A percentile compares a stretch with the other conserved stretches of the same genome.
Evolutionary conservation across 1,140 invertebrate genomes (phyloP).

Genomic region (Pollicipes pollicipes): DNA sequence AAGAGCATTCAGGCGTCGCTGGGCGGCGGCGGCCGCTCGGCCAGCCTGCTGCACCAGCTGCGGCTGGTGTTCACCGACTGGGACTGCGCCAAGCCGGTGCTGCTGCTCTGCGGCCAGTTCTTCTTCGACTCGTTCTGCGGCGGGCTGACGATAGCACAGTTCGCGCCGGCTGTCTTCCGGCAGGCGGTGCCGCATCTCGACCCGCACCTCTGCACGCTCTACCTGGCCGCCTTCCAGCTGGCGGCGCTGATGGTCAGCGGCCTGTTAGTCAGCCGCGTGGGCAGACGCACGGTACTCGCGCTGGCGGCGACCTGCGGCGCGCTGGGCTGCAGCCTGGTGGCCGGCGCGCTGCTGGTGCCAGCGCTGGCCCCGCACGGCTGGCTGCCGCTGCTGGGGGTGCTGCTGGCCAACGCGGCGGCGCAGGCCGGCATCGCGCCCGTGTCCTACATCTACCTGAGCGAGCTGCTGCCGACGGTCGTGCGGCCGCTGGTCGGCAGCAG

Average conservation of each 20-base stretch:
- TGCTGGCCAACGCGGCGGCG: background rate
- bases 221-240: background rate
- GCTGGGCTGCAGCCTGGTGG: background rate
- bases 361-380: background rate
- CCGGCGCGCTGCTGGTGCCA: background rate
- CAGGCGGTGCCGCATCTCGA: background rate
- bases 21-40: no score
- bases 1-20: background rate
- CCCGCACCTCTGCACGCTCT: background rate
- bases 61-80: background rate
- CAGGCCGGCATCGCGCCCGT: background rate
- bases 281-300: background rate
- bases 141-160: background rate
- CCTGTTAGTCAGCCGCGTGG: background rate
- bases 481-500: background rate
- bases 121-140: background rate
- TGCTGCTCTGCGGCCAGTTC: background rate
- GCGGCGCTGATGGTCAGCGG: background rate
- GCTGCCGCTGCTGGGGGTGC: background rate
- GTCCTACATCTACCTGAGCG: background rate
- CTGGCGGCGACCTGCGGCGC: no score
- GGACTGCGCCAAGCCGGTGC: background rate
- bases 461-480: background rate
- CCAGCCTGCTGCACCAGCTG: background rate
- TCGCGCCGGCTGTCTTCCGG: background rate